phyloP scores from a whole-genome alignment of 2,888 invertebrate species.

The Willowsia nigromaculata region DNA sequence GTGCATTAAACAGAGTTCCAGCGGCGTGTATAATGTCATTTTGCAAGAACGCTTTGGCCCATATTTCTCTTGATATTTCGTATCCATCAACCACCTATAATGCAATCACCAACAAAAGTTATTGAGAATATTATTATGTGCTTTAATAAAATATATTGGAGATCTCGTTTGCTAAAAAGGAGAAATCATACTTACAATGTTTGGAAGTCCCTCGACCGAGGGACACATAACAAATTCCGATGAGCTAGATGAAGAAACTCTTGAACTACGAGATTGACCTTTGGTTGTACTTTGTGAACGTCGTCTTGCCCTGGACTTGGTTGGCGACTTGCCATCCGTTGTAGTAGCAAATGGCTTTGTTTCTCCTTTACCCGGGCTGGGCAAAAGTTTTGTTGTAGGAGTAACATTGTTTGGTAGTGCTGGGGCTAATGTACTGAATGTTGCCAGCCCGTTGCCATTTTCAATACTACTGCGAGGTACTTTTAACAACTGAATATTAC shows the following conservation, averaged over 20 bases:
- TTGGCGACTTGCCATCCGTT: constrained; percentile 65
- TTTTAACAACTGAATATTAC: constrained; percentile 59
- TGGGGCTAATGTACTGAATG: constrained; percentile 58
- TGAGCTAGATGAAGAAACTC: constrained; percentile 54
- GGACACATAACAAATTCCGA: constrained; percentile 40
- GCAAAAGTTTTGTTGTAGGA: constrained; percentile 37
- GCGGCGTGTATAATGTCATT: constrained; percentile 72
- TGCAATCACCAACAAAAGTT: no score
- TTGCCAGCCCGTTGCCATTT: constrained; percentile 31
- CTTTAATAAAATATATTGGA: no score
- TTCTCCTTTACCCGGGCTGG: constrained; percentile 63
- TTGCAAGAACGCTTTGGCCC: constrained; percentile 74
- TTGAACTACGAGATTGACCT: constrained; percentile 58
- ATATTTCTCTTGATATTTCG: constrained; percentile 64
- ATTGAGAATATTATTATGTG: neutral
- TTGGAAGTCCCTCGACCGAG: constrained; percentile 63
- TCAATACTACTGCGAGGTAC: constrained; percentile 57
- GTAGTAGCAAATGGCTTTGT: constrained; percentile 23
- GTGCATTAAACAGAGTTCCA: constrained; percentile 68
- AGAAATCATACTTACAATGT: constrained; percentile 69
- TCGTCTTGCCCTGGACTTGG: constrained; percentile 68
- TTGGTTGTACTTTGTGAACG: constrained; percentile 67
- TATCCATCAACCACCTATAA: constrained; percentile 74
- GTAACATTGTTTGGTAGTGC: neutral
- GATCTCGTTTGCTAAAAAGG: no score